Evolutionary conservation across 2,113 vertebrate species (phyloP), one percentile per base, ranked within the genome.

Genomic region (Spea bombifrons): DNA sequence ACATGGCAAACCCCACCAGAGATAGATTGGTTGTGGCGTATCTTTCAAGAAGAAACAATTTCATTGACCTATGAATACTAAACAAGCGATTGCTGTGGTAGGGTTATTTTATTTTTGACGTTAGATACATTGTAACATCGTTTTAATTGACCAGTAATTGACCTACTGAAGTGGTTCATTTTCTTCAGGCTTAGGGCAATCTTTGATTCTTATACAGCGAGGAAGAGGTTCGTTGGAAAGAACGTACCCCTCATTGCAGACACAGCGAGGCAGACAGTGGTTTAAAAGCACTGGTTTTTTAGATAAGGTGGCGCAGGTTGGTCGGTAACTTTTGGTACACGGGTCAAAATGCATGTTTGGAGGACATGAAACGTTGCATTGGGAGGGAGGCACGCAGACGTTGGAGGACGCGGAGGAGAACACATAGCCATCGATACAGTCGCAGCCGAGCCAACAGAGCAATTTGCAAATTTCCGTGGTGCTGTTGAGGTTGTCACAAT

Each of bases 341-440:
- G 12, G 44, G 15, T 74, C 45, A 30, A 74, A 74, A 13, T 64
- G 72, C 72, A 64, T 63, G 46, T 74, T 16, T 17, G 13, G 4
- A 13, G 72, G 72, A 6, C 72, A 74, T 5, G 7, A n/a, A 47
- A 64, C 45, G 1, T 30, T 44, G n/a, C 72, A 74, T 2, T 15
- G 5, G 13, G 72, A 74, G 6, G 9, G 44, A 8, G 57, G 30
- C 3, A 74, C 44, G 9, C 72, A 74, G 13, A 48, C 7, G 2
- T 47, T 63, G 52, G 17, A 30, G 30, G 30, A 12, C 6, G 13
- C 15, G 3, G 72, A 74, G 13, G 30, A 43, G 10, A 66, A 66
- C 8, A 66, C 64, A 8, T 44, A 44, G 8, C 30, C 30, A 2
- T 44, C 64, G 9, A 30, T 66, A 30, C 64, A 66, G 64, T 66